Percentiles rank a stretch among this genome's conserved stretches.
phyloP scores from a whole-genome alignment of 2,888 invertebrate species.

The Synanthedon formicaeformis region DNA sequence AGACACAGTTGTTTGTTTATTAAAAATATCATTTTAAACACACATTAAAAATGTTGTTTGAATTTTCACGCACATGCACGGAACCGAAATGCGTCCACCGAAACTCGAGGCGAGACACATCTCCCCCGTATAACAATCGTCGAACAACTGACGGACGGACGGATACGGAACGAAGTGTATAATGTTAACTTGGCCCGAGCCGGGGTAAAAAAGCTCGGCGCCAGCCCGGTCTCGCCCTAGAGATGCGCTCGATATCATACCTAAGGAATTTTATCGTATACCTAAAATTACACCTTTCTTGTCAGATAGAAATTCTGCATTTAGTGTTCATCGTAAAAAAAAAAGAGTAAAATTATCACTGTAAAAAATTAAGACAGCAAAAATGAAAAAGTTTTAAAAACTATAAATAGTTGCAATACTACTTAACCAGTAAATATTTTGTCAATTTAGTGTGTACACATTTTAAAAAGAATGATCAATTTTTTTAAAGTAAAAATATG shows the following conservation, averaged over 20 bases:
- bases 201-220: conserved; percentile 68
- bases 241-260: conserved; percentile 41
- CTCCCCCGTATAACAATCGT: conserved; percentile 25
- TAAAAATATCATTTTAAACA: conserved; percentile 1
- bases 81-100: conserved; percentile 6
- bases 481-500: too few species aligned
- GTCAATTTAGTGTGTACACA: too few species aligned
- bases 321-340: too few species aligned
- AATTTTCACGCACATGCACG: conserved; percentile 20
- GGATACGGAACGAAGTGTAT: conserved; percentile 19
- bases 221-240: conserved; percentile 66
- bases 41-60: conserved; percentile 9
- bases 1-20: conserved; percentile 31
- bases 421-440: too few species aligned
- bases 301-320: too few species aligned
- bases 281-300: too few species aligned
- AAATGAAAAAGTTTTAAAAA: too few species aligned
- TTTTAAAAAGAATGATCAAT: too few species aligned
- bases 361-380: too few species aligned
- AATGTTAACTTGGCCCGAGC: conserved; percentile 40
- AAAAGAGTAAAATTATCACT: too few species aligned
- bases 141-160: conserved; percentile 27
- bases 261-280: conserved; percentile 36
- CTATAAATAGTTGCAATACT: too few species aligned
- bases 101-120: conserved; percentile 17